Conservation (phyloP, 2,113 vertebrate genomes). For the Coptodon bakossiorum region DNA sequence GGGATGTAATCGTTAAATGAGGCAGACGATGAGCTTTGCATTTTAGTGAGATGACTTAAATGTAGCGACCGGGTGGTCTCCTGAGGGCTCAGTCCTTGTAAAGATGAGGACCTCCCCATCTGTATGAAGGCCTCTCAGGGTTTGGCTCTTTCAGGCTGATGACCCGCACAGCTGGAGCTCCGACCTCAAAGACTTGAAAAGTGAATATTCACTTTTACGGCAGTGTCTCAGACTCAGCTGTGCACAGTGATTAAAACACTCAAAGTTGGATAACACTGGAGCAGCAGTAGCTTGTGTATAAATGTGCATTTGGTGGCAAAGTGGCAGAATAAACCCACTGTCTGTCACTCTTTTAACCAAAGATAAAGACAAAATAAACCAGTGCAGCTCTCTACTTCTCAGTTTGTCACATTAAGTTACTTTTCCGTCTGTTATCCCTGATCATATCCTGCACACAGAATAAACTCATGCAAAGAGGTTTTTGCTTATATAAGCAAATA, state of each 20-base stretch:
- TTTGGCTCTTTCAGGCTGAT: neutral
- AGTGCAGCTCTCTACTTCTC: neutral
- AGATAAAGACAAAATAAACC: neutral
- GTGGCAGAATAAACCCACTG: neutral
- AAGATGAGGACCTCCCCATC: conserved; percentile 43
- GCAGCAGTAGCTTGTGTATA: neutral
- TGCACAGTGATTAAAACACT: neutral
- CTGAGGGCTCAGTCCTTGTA: conserved; percentile 31
- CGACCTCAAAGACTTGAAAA: neutral
- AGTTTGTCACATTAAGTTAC: neutral
- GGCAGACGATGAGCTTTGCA: conserved; percentile 33
- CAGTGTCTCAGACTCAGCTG: neutral
- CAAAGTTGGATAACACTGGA: neutral
- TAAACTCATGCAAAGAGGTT: neutral
- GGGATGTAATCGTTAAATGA: conserved; percentile 14
- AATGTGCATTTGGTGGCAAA: neutral
- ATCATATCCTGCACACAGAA: neutral
- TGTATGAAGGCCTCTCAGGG: neutral
- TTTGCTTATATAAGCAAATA: neutral
- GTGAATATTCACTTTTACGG: conserved; percentile 2
- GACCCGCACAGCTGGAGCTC: conserved; percentile 29
- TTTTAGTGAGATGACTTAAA: conserved; percentile 31
- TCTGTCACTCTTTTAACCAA: neutral
- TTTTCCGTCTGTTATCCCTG: rapidly evolving
- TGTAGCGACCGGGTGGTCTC: conserved; percentile 50